These are phyloP conservation scores for Bucorvus abyssinicus DNA, from an alignment of 2,797 vertebrate species.

Conservation along the genomic window DNA sequence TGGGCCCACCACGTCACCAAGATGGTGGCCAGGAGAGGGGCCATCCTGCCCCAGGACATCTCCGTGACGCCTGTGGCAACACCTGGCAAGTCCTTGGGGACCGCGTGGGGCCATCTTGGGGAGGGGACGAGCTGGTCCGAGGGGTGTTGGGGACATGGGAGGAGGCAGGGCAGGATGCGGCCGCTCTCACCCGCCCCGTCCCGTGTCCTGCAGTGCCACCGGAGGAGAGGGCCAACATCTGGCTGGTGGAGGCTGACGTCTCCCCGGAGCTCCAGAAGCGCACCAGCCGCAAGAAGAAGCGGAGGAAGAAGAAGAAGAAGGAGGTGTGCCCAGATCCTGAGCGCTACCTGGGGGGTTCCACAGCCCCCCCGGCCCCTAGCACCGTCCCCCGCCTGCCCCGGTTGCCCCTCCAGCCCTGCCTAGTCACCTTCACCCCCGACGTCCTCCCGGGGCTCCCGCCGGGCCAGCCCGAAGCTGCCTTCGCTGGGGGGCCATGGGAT, in stretches of 20 bases:
- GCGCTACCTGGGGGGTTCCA: slow-evolving; percentile 11
- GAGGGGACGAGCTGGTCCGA: background rate
- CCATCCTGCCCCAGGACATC: slow-evolving; percentile 96
- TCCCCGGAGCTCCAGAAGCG: slow-evolving; percentile 88
- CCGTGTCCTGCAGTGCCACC: slow-evolving; percentile 80
- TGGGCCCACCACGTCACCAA: slow-evolving; percentile 98
- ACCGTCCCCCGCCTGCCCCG: slow-evolving; percentile 88
- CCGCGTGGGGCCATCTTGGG: fast-evolving
- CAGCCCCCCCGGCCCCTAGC: slow-evolving; percentile 73
- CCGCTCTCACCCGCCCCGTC: fast-evolving
- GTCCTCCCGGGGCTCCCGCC: slow-evolving; percentile 32
- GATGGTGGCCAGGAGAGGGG: slow-evolving; percentile 96
- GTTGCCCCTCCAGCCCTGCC: slow-evolving; percentile 84
- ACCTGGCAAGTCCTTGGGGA: slow-evolving; percentile 79
- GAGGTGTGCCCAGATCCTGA: slow-evolving; percentile 77
- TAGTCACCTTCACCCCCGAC: slow-evolving; percentile 75
- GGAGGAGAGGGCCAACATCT: slow-evolving; percentile 86
- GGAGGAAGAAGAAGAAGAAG: slow-evolving; percentile 85
- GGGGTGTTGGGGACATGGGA: fast-evolving
- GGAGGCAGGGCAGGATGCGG: background rate
- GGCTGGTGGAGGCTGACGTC: slow-evolving; percentile 91
- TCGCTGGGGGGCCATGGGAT: fast-evolving
- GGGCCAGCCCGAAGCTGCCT: fast-evolving
- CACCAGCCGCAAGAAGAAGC: slow-evolving; percentile 78
- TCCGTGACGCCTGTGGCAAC: slow-evolving; percentile 92